phyloP scores from a whole-genome alignment of 2,797 vertebrate species.

The Paramormyrops hopkinsi region DNA sequence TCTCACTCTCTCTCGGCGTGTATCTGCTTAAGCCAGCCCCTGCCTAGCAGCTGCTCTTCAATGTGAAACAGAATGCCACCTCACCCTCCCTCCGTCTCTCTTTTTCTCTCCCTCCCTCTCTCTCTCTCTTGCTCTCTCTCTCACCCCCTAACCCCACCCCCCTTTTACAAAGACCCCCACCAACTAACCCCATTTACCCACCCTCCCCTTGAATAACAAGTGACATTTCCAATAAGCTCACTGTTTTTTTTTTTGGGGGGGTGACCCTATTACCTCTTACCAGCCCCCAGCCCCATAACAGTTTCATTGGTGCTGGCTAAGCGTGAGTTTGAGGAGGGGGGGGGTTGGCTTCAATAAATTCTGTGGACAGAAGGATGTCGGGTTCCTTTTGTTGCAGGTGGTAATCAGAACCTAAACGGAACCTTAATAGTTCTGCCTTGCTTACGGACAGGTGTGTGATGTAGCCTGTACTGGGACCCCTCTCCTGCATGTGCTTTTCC shows the following conservation, averaged over 20 bases:
- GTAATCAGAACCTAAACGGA: slow-evolving; percentile 14
- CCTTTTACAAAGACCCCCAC: slow-evolving; percentile 34
- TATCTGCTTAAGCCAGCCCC: slow-evolving; percentile 53
- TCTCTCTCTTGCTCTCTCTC: background rate
- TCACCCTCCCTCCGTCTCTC: slow-evolving; percentile 36
- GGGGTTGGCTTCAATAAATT: slow-evolving; percentile 28
- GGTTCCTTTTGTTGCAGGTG: slow-evolving; percentile 10
- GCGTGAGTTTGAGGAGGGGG: slow-evolving; percentile 43
- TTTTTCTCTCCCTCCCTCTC: slow-evolving; percentile 17
- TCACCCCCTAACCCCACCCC: no score
- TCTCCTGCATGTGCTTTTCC: background rate
- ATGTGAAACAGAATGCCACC: slow-evolving; percentile 64
- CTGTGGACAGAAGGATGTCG: slow-evolving; percentile 30
- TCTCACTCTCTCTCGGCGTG: slow-evolving; percentile 36
- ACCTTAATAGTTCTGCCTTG: background rate
- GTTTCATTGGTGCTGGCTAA: slow-evolving; percentile 14
- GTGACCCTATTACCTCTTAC: slow-evolving; percentile 26
- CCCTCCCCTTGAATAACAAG: slow-evolving; percentile 57
- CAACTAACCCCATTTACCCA: slow-evolving; percentile 56
- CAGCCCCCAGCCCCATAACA: slow-evolving; percentile 15
- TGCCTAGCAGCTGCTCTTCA: slow-evolving; percentile 60
- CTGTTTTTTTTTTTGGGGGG: slow-evolving; percentile 38
- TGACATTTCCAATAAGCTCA: slow-evolving; percentile 57
- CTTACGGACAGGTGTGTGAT: background rate
- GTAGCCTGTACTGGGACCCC: background rate